These are phyloP conservation scores for Caloenas nicobarica DNA, from an alignment of 2,113 vertebrate genomes.

Conservation along the genomic window DNA sequence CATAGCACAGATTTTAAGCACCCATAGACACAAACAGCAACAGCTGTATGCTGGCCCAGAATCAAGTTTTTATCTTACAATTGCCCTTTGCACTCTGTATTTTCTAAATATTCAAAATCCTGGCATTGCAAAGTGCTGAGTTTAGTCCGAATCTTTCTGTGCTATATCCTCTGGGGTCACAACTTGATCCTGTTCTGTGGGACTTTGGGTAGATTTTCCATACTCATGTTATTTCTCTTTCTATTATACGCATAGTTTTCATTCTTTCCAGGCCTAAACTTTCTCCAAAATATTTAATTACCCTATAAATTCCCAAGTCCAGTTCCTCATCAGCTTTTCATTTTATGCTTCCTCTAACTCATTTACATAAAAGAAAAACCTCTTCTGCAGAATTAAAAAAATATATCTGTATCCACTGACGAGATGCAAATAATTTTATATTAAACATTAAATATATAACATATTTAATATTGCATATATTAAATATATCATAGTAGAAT, in stretches of 20 bases:
- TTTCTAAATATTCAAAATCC: constrained; percentile 32
- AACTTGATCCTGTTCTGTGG: not conserved
- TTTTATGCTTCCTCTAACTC: not conserved
- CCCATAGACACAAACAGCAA: not conserved
- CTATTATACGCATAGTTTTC: not conserved
- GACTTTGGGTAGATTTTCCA: constrained; percentile 10
- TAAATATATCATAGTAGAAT: not conserved
- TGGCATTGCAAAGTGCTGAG: not conserved
- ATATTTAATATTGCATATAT: no score
- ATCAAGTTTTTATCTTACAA: not conserved
- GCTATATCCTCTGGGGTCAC: constrained; percentile 20
- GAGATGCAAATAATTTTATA: not conserved
- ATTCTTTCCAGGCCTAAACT: constrained; percentile 19
- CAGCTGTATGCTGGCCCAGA: not conserved
- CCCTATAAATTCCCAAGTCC: not conserved
- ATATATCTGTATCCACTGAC: not conserved
- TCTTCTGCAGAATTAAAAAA: not conserved
- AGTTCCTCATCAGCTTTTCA: constrained; percentile 19
- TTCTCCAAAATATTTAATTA: constrained; percentile 26
- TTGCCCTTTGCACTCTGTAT: not conserved
- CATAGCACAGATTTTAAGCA: not conserved
- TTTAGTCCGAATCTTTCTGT: not conserved
- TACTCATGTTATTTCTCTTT: not conserved
- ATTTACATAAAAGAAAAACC: not conserved
- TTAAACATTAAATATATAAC: no score